Evolutionary conservation across 1,140 invertebrate genomes (phyloP), one percentile per base, ranked within the genome.

Genomic region (Drosophila rufa): DNA sequence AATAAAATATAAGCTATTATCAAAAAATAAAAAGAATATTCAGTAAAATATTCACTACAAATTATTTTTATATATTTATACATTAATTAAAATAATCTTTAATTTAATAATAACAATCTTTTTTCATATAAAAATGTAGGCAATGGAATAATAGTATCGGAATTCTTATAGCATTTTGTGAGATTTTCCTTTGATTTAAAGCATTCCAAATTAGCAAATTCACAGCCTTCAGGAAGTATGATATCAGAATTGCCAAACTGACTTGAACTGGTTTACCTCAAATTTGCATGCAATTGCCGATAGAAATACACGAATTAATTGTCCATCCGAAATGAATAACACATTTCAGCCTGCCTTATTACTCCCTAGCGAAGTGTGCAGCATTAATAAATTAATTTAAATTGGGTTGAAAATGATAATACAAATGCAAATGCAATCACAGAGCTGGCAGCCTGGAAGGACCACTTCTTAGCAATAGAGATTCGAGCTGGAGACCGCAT

Each of bases 301-400:
- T 30, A 58, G 25, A 43, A 65, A 30, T 25, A 33, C 15, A 40
- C n/a, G 38, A 36, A 71, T 46, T 43, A 73, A 50, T 42, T 71
- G 40, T n/a, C 9, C 47, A 15, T 19, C 43, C 19, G 15, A 19
- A 50, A 30, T 38, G 17, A 36, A 50, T 9, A 58, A 27, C n/a
- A 70, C 36, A 36, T 61, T 14, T 12, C 12, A 11, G 4, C 17
- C 6, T 5, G 1, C 7, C 9, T 4, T 12, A 17, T 9, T 15
- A 12, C 11, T 17, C n/a, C 14, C 45, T 40, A 25, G 36, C 27
- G 7, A 71, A 30, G 67, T 71, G 66, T 51, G 19, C 15, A 7
- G 36, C 46, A 74, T 43, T 73, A 74, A 74, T 74, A 38, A 74
- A 74, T 74, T 50, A 73, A 73, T 43, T 73, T 42, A 40, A 51